Percentiles rank a stretch among this genome's conserved stretches.
These are phyloP conservation scores for Subacronicta megacephala DNA, from an alignment of 2,888 invertebrate species.

Conservation along the genomic window DNA sequence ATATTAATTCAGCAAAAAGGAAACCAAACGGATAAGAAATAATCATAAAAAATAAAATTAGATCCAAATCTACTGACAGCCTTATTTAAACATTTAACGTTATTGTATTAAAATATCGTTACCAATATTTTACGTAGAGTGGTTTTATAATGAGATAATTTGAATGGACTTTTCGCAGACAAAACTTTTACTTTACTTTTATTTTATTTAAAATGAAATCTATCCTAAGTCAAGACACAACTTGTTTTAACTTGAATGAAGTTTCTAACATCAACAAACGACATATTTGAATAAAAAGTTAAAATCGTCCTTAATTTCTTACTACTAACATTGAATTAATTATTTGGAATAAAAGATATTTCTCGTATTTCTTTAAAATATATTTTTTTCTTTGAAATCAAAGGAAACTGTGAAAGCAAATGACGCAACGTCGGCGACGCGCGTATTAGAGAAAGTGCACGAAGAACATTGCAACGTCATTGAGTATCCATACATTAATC, in stretches of 20 bases:
- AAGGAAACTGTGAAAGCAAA: slow-evolving; percentile 68
- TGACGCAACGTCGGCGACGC: slow-evolving; percentile 66
- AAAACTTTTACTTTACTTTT: background rate
- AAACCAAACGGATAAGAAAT: background rate
- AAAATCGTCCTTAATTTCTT: background rate
- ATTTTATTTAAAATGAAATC: background rate
- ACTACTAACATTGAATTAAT: background rate
- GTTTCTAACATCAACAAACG: background rate
- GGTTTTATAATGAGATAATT: background rate
- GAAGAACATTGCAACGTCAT: slow-evolving; percentile 69
- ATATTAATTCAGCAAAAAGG: too few species aligned
- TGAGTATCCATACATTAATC: slow-evolving; percentile 74
- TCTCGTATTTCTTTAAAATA: background rate
- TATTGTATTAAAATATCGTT: background rate
- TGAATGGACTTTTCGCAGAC: background rate
- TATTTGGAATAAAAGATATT: background rate
- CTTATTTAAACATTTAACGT: background rate
- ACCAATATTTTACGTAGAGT: background rate
- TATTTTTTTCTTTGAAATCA: slow-evolving; percentile 44
- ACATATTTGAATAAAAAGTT: background rate
- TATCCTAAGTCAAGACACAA: background rate
- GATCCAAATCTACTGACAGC: background rate
- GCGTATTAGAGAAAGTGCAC: slow-evolving; percentile 78
- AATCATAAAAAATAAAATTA: background rate
- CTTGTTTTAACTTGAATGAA: background rate